Evolutionary conservation across 2,797 vertebrate genomes (phyloP).

Genomic region (Protosalanx chinensis): DNA sequence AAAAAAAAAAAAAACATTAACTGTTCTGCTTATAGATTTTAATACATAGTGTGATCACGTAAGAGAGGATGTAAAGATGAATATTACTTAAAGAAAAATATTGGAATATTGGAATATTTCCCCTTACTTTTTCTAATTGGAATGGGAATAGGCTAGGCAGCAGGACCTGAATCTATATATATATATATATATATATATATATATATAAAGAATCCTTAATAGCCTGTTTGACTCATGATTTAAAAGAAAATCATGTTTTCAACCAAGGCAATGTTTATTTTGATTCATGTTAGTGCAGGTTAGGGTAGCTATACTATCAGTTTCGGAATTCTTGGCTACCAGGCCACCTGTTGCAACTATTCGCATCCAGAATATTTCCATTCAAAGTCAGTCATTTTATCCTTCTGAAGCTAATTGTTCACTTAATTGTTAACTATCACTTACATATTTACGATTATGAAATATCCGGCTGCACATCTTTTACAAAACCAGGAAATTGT

Average conservation of each 20-base stretch:
- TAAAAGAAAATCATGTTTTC: neutral
- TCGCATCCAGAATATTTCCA: constrained; percentile 33
- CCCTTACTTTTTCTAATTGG: constrained; percentile 43
- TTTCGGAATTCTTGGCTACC: neutral
- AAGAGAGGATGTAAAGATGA: neutral
- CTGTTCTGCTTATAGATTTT: neutral
- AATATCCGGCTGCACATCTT: no score
- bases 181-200: neutral
- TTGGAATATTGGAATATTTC: constrained; percentile 49
- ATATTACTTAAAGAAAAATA: constrained; percentile 19
- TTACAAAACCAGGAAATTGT: no score
- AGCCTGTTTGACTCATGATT: constrained; percentile 4
- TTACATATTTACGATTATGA: neutral
- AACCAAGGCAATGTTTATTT: neutral
- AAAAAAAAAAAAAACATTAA: neutral
- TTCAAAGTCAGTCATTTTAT: no score
- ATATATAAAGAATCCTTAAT: neutral
- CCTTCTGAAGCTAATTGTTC: neutral
- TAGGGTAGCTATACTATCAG: neutral
- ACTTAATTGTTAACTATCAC: neutral
- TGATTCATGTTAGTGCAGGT: neutral
- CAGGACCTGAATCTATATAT: neutral
- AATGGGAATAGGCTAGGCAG: constrained; percentile 32
- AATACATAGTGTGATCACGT: neutral
- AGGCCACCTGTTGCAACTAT: constrained; percentile 66